Base-by-base conservation (phyloP, 2,797 vertebrate species). In the Clarias platycephalus region DNA sequence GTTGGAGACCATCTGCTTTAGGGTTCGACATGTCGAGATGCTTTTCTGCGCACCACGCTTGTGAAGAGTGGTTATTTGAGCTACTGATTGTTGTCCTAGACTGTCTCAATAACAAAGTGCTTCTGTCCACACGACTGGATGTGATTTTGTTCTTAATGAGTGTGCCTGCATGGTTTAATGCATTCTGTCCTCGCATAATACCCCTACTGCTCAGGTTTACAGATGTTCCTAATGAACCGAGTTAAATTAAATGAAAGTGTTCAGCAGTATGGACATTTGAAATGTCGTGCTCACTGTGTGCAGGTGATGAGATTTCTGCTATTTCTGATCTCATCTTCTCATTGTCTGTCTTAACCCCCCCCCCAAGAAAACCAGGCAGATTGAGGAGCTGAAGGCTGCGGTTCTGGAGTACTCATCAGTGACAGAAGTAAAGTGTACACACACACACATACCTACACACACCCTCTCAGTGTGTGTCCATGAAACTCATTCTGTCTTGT, bases 371-470 rank as follows among this genome's bases (percentile, higher is more conserved):
- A 91, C 91, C 75, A 89, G 94, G 81, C 93, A 94, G 84, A 95
- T 96, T 62, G 91, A 95, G 81, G 97, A 98, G 70, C 92, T 98
- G 53, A 95, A 95, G 85, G 86, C 93, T 82, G 91, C 94, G 1
- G 82, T 98, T 79, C 91, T 90, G 88, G 97, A 98, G 88, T 97
- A 96, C 31, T 93, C 93, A 0, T 94, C 93, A 0, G 79, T 97
- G 71, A 95, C 96, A 63, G 96, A 98, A 96, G 97, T 97, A 92
- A 71, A 90, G 1, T 44, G 4, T 20, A 8, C 55, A 16, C 31
- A 15, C 40, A 37, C 26, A 71, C 34, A 16, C 31, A 15, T 28
- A 37, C 26, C 63, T 26, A 44, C 68, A 71, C 68, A 28, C 24
- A 55, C 44, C 4, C 64, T 10, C 66, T 20, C 28, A 5, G 5